Evolutionary conservation across 1,140 invertebrate species (phyloP), one percentile per base, ranked within the genome.

Genomic region (Bilobella aurantiaca): DNA sequence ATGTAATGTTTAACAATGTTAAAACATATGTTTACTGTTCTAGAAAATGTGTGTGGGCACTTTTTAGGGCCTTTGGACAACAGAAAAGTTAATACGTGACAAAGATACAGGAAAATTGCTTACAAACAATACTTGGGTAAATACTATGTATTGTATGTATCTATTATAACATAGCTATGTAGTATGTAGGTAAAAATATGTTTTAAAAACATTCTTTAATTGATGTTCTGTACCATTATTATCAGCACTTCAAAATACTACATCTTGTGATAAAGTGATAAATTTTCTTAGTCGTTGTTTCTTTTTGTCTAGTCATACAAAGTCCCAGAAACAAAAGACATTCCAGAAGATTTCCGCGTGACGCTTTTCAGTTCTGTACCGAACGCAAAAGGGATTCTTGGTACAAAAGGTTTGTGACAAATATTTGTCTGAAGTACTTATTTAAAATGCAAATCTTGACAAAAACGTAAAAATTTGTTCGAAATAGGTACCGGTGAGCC

Each of bases 401-500:
- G 67, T 47, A 69, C 70, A 46, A 72, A 72, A 62, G 70, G 70
- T 70, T 46, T 18, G 12, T 66, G 27, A 12, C 32, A 29, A 60
- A 29, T 32, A 12, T 5, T 5, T 8, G 23, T 28, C 12, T 60
- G 8, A 27, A 21, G 5, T 32, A 60, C 12, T 60, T 29, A 29
- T 27, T 31, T 64, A 21, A 25, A 3, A 42, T 42, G 27, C 34
- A 42, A 12, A 12, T 42, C 18, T 8, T 42, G 34, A 42, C 18
- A 42, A n/a, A n/a, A n/a, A n/a, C n/a, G n/a, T 12, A 18, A 30
- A 60, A 60, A 47, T 29, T 62, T 66, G 47, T 47, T 60, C 34
- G 5, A 71, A 59, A 64, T 78, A 81, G 89, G 87, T 25, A 84
- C 85, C 70, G 88, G 87, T 23, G 90, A 93, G 75, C 88, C 90